Percentiles rank a stretch among this genome's conserved stretches.
Conservation (phyloP, 2,113 vertebrate genomes). For the Phyllopteryx taeniolatus region DNA sequence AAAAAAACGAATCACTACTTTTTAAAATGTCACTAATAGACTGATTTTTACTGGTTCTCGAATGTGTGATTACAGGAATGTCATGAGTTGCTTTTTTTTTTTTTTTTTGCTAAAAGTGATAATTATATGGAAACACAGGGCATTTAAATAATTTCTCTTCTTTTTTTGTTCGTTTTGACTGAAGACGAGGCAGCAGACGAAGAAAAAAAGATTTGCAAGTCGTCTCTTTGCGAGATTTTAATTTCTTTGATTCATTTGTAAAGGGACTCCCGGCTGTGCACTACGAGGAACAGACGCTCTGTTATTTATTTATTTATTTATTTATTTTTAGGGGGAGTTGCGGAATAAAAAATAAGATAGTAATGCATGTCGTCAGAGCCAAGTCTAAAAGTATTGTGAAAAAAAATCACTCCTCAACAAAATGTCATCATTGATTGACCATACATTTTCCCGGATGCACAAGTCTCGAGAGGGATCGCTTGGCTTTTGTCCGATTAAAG, state of each 20-base stretch:
- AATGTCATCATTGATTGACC: not conserved
- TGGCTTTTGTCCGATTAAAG: not conserved
- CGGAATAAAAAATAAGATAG: slow-evolving; percentile 15
- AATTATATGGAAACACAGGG: slow-evolving; percentile 3
- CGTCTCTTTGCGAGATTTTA: not conserved
- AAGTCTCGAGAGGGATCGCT: not conserved
- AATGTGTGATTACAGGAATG: not conserved
- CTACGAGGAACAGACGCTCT: not conserved
- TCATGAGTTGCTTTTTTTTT: slow-evolving; percentile 5
- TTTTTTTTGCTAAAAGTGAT: slow-evolving; percentile 16
- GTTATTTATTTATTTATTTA: not conserved
- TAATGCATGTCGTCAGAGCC: slow-evolving; percentile 9
- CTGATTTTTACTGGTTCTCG: not conserved
- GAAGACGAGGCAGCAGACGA: slow-evolving; percentile 4
- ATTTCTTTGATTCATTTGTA: not conserved
- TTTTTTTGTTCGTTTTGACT: slow-evolving; percentile 8
- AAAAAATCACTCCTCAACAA: not conserved
- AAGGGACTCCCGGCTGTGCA: slow-evolving; percentile 10
- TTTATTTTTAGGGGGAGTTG: not conserved
- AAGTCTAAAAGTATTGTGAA: not conserved
- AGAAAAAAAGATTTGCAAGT: slow-evolving; percentile 7
- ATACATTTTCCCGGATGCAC: not conserved
- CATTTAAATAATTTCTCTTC: not conserved
- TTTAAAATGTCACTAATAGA: not conserved
- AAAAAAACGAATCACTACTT: not conserved